Base-by-base conservation (phyloP, 2,888 invertebrate genomes). In the Pseudococcus longispinus region DNA sequence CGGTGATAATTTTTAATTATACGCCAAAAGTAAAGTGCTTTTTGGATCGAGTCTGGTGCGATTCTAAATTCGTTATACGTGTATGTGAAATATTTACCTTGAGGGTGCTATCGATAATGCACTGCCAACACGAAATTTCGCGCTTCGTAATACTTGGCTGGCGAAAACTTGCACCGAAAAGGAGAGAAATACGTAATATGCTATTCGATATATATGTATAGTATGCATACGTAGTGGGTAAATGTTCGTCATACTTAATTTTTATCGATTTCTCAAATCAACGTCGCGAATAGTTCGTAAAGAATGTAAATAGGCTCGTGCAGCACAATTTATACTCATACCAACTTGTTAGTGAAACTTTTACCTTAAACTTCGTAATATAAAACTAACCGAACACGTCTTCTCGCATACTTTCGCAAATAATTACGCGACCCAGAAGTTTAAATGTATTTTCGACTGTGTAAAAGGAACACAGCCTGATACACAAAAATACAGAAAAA, bases 11-110 rank as follows among this genome's bases (percentile, higher is more conserved):
- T 70, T 70, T 70, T 70, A 70, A 70, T 70, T 70, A 70, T 20
- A 70, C 70, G 13, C 29, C 70, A 18, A 70, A 70, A 70, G 70
- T 70, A 70, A 70, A 29, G 70, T 29, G 26, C 70, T 70, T 70
- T 70, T 70, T 26, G 70, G 20, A 29, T 29, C 29, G 70, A 70
- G 70, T 70, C 70, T 70, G 13, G 70, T 70, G 70, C 70, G 70
- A 70, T 70, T 70, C 70, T 70, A 70, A 70, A 70, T 70, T 70
- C 70, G 70, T 70, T 70, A 70, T 29, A 70, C 70, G 70, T 70
- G 70, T 70, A 70, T 70, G 70, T 70, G 29, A 70, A 70, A 70
- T 70, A 70, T 70, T 18, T 70, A 70, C 70, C 70, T 70, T 70
- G 70, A 29, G 70, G 70, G 70, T 70, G 29, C 70, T 70, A 70